Conservation (phyloP, 2,888 invertebrate genomes). For the Amiota mariae region DNA sequence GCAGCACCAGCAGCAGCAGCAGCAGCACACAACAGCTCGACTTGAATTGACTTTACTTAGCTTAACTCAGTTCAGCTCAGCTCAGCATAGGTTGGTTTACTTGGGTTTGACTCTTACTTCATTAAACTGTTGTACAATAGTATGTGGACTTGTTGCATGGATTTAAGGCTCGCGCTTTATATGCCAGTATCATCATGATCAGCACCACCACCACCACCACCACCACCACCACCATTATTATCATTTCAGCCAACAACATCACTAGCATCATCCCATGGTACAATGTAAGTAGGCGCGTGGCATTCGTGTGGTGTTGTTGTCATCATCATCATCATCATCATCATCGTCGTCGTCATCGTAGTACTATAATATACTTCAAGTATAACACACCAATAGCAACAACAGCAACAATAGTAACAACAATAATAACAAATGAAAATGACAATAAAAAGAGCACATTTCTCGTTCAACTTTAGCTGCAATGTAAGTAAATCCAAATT, state of each 20-base stretch:
- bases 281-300: conserved; percentile 70
- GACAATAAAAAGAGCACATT: conserved; percentile 50
- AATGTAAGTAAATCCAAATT: conserved; percentile 62
- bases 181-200: conserved; percentile 39
- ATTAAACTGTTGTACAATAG: no score
- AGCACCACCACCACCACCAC: conserved; percentile 39
- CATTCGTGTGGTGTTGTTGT: conserved; percentile 65
- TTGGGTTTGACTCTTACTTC: background rate
- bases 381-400: conserved; percentile 48
- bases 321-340: conserved; percentile 35
- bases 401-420: conserved; percentile 49
- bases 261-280: conserved; percentile 50
- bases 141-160: conserved; percentile 23
- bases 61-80: background rate
- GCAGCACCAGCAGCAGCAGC: conserved; percentile 50
- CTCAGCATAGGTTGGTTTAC: background rate
- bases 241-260: conserved; percentile 41
- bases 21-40: conserved; percentile 35
- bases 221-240: no score
- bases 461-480: conserved; percentile 32
- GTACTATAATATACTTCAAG: conserved; percentile 44
- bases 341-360: conserved; percentile 41
- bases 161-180: conserved; percentile 25
- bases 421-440: conserved; percentile 56
- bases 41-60: background rate